Conservation (phyloP, 2,888 invertebrate genomes). For the Incurvaria masculella region DNA sequence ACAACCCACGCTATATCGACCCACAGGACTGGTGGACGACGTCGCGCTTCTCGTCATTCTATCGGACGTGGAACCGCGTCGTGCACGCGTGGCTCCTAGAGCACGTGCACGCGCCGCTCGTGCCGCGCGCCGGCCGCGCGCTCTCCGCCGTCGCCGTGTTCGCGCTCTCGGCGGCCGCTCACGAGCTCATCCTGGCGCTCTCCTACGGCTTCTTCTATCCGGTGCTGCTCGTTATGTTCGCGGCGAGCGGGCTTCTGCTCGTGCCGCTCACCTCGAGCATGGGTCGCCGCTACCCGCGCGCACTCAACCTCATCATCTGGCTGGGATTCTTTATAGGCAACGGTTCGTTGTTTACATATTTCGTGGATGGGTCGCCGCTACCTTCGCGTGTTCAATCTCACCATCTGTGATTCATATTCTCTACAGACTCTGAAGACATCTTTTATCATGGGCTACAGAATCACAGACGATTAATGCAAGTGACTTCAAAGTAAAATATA, state of each 20-base stretch:
- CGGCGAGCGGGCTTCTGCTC: slow-evolving; percentile 61
- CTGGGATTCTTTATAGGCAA: slow-evolving; percentile 73
- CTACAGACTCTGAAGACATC: too few species aligned
- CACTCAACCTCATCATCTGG: slow-evolving; percentile 85
- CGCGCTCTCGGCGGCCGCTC: slow-evolving; percentile 78
- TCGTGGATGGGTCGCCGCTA: too few species aligned
- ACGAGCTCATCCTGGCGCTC: slow-evolving; percentile 81
- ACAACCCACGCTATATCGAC: too few species aligned
- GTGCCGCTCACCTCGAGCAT: slow-evolving; percentile 46
- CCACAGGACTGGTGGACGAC: slow-evolving; percentile 93
- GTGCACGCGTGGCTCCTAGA: slow-evolving; percentile 93
- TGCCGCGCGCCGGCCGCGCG: slow-evolving; percentile 30
- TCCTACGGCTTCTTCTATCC: slow-evolving; percentile 87
- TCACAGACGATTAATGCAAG: too few species aligned
- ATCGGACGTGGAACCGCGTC: slow-evolving; percentile 93
- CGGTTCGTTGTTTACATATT: too few species aligned
- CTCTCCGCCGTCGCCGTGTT: slow-evolving; percentile 32
- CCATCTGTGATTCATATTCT: too few species aligned
- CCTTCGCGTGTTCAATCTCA: too few species aligned
- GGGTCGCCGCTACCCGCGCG: slow-evolving; percentile 36
- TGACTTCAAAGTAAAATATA: too few species aligned
- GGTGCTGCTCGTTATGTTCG: slow-evolving; percentile 75
- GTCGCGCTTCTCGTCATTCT: slow-evolving; percentile 76
- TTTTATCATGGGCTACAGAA: too few species aligned
- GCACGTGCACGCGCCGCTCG: slow-evolving; percentile 78